Conservation (phyloP, 2,888 invertebrate genomes). For the Mimas tiliae region DNA sequence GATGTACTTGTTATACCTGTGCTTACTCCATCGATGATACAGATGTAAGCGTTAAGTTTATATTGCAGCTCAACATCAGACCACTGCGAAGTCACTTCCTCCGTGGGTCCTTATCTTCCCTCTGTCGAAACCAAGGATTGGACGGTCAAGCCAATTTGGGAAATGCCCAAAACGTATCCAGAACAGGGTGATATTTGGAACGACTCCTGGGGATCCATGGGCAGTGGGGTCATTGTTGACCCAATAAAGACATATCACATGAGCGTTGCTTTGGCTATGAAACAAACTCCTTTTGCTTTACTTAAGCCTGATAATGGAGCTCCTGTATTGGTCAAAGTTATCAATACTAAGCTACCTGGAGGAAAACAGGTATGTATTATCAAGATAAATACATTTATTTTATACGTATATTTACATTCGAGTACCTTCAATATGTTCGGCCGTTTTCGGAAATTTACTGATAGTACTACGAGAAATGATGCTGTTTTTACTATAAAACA, state of each 20-base stretch:
- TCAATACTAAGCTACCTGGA: conserved; percentile 78
- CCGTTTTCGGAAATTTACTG: too few species aligned
- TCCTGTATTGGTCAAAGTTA: conserved; percentile 88
- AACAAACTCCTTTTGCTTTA: conserved; percentile 89
- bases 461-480: too few species aligned
- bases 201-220: conserved; percentile 49
- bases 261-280: conserved; percentile 86
- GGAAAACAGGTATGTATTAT: conserved; percentile 73
- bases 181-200: conserved; percentile 30
- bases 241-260: conserved; percentile 89
- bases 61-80: conserved; percentile 52
- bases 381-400: not conserved
- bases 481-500: too few species aligned
- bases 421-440: too few species aligned
- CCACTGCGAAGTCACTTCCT: conserved; percentile 72
- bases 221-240: conserved; percentile 87
- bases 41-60: too few species aligned
- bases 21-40: too few species aligned
- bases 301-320: conserved; percentile 87
- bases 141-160: conserved; percentile 42
- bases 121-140: conserved; percentile 42
- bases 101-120: conserved; percentile 65
- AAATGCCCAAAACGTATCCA: conserved; percentile 43
- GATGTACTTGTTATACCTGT: too few species aligned
- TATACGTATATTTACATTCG: too few species aligned